Base-by-base conservation (phyloP, 2,113 vertebrate genomes). In the Hippocampus abdominalis region DNA sequence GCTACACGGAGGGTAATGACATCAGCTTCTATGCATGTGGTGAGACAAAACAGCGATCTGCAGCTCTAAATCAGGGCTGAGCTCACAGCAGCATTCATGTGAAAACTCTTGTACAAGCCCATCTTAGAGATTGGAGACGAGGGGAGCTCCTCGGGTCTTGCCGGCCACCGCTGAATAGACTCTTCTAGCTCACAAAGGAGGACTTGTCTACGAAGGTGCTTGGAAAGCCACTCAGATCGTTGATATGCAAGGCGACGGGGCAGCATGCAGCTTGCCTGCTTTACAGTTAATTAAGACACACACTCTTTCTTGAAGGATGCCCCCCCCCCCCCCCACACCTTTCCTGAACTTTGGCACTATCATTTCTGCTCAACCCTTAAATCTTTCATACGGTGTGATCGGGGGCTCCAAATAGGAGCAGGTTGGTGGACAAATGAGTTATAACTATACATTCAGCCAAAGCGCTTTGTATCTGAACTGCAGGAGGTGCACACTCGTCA, bases 201-300 rank as follows among this genome's bases (percentile, higher is more conserved):
- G 89, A 89, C 89, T 89, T 94, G 93, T 94, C 91, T 89, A 88
- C 74, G 62, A 89, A 91, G 84, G 86, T 88, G 85, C 90, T 92
- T 84, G 88, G 90, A 92, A 92, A 89, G 67, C 68, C 78, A 83
- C 84, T 90, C 74, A 81, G 83, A 89, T 93, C 91, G 93, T 94
- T 94, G 92, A 92, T 92, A 95, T 94, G 93, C 94, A 91, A 91
- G 91, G 91, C 93, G 87, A 90, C 84, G 66, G 90, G 79, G 81
- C 88, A 85, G 87, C 83, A 81, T 64, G 66, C 88, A 91, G 88
- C 82, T 91, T 81, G 84, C 87, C 91, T 86, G 89, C 89, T 91
- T 90, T 89, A 79, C 88, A 89, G 77, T 89, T 92, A 93, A 93
- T 93, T 89, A 92, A 91, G 90, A 81, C 86, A 77, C 90, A 89